These are phyloP conservation scores for Cladorhizidae sp. DNA, from an alignment of 37 sponge, comb jelly and placozoan genomes.

Conservation along the genomic window DNA sequence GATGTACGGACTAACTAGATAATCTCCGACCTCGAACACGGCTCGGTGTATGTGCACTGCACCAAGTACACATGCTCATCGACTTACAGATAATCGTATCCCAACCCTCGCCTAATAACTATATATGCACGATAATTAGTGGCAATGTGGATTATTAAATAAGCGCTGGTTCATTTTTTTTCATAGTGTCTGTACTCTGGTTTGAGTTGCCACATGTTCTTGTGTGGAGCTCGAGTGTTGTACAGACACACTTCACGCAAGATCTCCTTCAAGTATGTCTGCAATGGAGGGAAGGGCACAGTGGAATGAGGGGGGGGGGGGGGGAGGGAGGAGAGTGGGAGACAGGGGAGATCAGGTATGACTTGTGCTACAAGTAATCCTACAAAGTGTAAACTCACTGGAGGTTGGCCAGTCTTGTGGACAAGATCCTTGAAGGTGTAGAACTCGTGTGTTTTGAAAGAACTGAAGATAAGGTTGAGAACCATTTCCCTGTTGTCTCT, in stretches of 20 bases:
- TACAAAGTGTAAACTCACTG: slow-evolving; percentile 42
- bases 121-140: background rate
- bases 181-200: slow-evolving; percentile 77
- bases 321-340: background rate
- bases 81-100: too few relatives aligned
- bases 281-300: background rate
- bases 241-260: slow-evolving; percentile 84
- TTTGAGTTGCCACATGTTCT: slow-evolving; percentile 98
- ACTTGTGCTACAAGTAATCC: background rate
- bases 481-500: slow-evolving; percentile 79
- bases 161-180: background rate
- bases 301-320: too few relatives aligned
- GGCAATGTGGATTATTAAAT: background rate
- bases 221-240: slow-evolving; percentile 91
- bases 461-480: slow-evolving; percentile 82
- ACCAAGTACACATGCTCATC: too few relatives aligned
- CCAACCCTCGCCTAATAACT: too few relatives aligned
- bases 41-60: too few relatives aligned
- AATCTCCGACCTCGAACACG: too few relatives aligned
- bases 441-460: slow-evolving; percentile 90
- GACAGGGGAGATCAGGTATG: background rate
- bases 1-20: too few relatives aligned
- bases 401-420: slow-evolving; percentile 88
- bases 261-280: slow-evolving; percentile 92
- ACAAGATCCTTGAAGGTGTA: slow-evolving; percentile 89